Percentiles rank a stretch among this genome's conserved stretches.
These are phyloP conservation scores for Drosophila leontia DNA, from an alignment of 1,140 invertebrate genomes.

Conservation along the genomic window DNA sequence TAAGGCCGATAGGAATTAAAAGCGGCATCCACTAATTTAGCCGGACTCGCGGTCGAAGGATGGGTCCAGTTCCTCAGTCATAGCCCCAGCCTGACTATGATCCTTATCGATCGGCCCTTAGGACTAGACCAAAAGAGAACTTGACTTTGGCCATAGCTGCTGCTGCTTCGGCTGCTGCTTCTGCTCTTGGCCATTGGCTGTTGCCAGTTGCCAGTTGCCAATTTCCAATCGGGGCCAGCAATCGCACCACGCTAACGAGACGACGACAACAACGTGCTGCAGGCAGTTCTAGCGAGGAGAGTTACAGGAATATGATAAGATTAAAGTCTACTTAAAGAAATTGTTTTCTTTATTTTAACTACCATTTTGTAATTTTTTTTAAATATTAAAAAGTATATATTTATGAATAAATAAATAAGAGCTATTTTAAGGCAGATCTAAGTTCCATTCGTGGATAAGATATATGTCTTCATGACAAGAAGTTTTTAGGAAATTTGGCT, in stretches of 20 bases:
- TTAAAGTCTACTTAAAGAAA: not conserved
- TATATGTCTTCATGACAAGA: no score
- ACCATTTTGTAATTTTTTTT: not conserved
- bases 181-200: slow-evolving; percentile 47
- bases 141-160: slow-evolving; percentile 38
- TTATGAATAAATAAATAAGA: not conserved
- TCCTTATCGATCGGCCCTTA: slow-evolving; percentile 79
- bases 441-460: no score
- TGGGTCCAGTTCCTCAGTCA: slow-evolving; percentile 22
- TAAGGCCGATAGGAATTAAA: slow-evolving; percentile 79
- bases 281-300: slow-evolving; percentile 64
- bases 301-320: slow-evolving; percentile 12
- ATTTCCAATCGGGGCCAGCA: slow-evolving; percentile 76
- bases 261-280: slow-evolving; percentile 78
- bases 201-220: slow-evolving; percentile 63
- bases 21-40: slow-evolving; percentile 83
- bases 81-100: slow-evolving; percentile 51
- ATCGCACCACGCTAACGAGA: slow-evolving; percentile 79
- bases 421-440: no score
- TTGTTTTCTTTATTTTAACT: not conserved
- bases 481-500: no score
- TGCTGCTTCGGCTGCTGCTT: slow-evolving; percentile 27
- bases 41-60: slow-evolving; percentile 28
- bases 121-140: slow-evolving; percentile 71
- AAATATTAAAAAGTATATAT: not conserved